Evolutionary conservation across 2,888 invertebrate species (phyloP).

Genomic region (Proisotoma minuta): DNA sequence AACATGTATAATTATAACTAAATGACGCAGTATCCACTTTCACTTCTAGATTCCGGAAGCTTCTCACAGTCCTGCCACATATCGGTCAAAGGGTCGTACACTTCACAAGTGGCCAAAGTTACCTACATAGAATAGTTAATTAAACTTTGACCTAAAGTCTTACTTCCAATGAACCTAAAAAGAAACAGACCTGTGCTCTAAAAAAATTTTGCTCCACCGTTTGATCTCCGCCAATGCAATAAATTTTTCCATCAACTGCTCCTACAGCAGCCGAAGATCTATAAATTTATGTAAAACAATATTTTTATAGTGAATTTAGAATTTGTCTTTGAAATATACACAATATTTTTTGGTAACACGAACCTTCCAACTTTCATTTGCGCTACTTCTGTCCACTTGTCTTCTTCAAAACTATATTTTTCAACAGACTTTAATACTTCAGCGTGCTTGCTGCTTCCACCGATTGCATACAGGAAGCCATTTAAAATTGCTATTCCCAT

Average conservation of each 20-base stretch:
- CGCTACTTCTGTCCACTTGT: conserved; percentile 72
- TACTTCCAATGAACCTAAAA: background rate
- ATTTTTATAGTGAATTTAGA: too few species aligned
- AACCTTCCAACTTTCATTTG: conserved; percentile 69
- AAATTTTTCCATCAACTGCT: conserved; percentile 73
- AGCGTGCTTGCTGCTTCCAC: conserved; percentile 76
- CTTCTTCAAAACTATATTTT: conserved; percentile 74
- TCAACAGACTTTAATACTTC: conserved; percentile 78
- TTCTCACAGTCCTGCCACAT: conserved; percentile 73
- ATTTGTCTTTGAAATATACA: too few species aligned
- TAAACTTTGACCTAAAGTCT: conserved; percentile 30
- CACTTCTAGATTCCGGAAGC: conserved; percentile 76
- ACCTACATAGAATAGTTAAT: conserved; percentile 48
- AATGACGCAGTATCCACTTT: conserved; percentile 79
- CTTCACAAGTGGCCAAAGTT: conserved; percentile 73
- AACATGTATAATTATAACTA: too few species aligned
- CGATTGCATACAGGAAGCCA: conserved; percentile 74
- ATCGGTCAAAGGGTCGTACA: conserved; percentile 73
- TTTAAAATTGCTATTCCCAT: conserved; percentile 60
- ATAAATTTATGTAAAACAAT: too few species aligned
- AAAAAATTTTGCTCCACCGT: conserved; percentile 76
- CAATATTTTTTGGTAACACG: too few species aligned
- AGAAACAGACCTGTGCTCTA: conserved; percentile 63
- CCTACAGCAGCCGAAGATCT: too few species aligned
- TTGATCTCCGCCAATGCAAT: conserved; percentile 80